These are phyloP conservation scores for Rattus rattus DNA, from an alignment of 2,113 vertebrate genomes.

Conservation along the genomic window DNA sequence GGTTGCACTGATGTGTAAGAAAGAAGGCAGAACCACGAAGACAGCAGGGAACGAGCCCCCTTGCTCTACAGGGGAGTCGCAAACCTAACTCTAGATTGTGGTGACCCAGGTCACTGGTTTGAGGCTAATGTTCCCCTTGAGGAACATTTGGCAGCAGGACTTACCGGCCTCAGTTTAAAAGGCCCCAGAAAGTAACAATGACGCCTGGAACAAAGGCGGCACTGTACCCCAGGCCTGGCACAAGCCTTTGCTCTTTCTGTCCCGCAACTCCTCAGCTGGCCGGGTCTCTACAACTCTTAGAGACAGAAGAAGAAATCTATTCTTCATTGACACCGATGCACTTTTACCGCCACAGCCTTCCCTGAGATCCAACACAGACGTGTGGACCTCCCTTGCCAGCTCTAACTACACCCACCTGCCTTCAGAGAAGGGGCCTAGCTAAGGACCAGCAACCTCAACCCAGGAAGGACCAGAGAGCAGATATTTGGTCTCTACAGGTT, in stretches of 20 bases:
- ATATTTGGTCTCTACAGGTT: not conserved
- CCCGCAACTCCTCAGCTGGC: slow-evolving; percentile 6
- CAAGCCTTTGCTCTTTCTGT: slow-evolving; percentile 46
- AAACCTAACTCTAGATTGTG: no score
- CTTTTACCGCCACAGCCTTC: slow-evolving; percentile 20
- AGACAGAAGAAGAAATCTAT: slow-evolving; percentile 56
- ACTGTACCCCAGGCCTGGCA: slow-evolving; percentile 52
- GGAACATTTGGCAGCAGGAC: not conserved
- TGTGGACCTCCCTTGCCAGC: not conserved
- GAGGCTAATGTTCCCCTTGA: not conserved
- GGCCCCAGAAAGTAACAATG: not conserved
- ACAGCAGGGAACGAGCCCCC: not conserved
- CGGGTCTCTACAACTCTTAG: slow-evolving; percentile 27
- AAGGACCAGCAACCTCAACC: not conserved
- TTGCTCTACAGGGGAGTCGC: not conserved
- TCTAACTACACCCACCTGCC: not conserved
- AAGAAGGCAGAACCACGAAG: not conserved
- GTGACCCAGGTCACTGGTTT: not conserved
- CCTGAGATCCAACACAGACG: not conserved
- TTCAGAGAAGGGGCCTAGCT: not conserved
- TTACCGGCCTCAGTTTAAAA: not conserved
- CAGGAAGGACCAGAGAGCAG: not conserved
- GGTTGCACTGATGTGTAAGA: not conserved
- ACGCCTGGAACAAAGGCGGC: slow-evolving; percentile 60
- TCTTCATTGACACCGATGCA: not conserved